Base-by-base conservation (phyloP, 2,113 vertebrate species). In the Rynchops niger region DNA sequence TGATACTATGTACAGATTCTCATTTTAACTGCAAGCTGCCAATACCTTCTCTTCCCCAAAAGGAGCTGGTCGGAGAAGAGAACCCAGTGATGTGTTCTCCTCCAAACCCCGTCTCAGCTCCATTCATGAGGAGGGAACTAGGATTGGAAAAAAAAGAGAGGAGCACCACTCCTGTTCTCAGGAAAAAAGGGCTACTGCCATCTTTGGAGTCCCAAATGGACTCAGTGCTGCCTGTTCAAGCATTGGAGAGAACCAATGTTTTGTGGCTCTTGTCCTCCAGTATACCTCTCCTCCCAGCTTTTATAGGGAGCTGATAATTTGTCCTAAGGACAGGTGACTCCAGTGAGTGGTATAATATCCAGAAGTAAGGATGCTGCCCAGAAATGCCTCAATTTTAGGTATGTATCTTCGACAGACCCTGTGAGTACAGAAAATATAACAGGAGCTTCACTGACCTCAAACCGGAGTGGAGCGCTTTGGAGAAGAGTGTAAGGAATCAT, bases 191-290 rank as follows among this genome's bases (percentile, higher is more conserved):
- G 22, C 40, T 56, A 19, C 9, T 56, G 26, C 11, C 23, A 21
- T 18, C 56, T 82, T 82, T 61, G 70, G 17, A 11, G 5, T 52
- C 45, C 45, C 50, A 90, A 22, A 74, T 3, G 11, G 36, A 38
- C 9, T 47, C 36, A 4, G 36, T 34, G 23, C 17, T 67, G 47
- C 20, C 36, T 72, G 7, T 69, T 77, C 12, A 61, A 78, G 36
- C 2, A 3, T 18, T 12, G 9, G 21, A n/a, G 29, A 62, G 9
- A 63, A 32, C 5, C 36, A 61, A 1, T 7, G 6, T 30, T 84
- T 49, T 50, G 43, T 19, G 26, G 25, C 12, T 77, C 5, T 67
- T 1, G 0, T 36, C 13, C 32, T 42, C 12, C 2, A 2, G 38
- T 36, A 10, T 55, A 8, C 49, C 32, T 67, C 17, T 92, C 38